These are phyloP conservation scores for Drusus annulatus DNA, from an alignment of 1,140 invertebrate species.

Conservation along the genomic window DNA sequence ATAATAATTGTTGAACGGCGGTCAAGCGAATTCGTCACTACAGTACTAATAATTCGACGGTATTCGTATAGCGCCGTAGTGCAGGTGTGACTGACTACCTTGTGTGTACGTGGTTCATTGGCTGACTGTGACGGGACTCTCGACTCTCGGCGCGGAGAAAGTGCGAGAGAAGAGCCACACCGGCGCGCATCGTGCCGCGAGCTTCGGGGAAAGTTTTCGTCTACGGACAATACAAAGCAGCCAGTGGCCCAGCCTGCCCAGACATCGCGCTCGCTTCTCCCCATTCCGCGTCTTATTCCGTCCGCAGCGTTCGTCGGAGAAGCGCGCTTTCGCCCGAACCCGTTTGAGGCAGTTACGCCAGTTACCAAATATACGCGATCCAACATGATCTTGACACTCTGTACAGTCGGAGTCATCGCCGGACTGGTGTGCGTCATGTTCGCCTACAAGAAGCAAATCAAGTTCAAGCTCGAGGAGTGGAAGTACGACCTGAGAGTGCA, in stretches of 20 bases:
- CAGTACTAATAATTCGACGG: not conserved
- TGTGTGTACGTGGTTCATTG: too few species aligned
- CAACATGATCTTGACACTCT: slow-evolving; percentile 59
- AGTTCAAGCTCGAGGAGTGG: slow-evolving; percentile 64
- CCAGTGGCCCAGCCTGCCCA: too few species aligned
- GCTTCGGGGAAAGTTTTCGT: slow-evolving; percentile 36
- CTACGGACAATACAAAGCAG: too few species aligned
- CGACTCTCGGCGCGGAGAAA: not conserved
- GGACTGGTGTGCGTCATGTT: slow-evolving; percentile 62
- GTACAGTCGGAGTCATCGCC: slow-evolving; percentile 58
- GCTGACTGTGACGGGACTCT: not conserved
- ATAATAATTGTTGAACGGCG: not conserved
- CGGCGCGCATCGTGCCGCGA: not conserved
- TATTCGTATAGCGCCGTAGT: not conserved
- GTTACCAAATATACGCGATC: not conserved
- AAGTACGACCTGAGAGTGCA: slow-evolving; percentile 66
- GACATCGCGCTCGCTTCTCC: not conserved
- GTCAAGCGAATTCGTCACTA: not conserved
- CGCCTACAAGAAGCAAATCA: slow-evolving; percentile 66
- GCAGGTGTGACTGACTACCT: not conserved
- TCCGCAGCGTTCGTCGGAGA: slow-evolving; percentile 4
- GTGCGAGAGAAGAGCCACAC: not conserved
- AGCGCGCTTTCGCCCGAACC: slow-evolving; percentile 58
- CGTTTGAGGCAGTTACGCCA: not conserved
- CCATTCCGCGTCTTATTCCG: slow-evolving; percentile 34